Evolutionary conservation across 2,797 vertebrate genomes (phyloP).

Genomic region (Smutsia temminckii): DNA sequence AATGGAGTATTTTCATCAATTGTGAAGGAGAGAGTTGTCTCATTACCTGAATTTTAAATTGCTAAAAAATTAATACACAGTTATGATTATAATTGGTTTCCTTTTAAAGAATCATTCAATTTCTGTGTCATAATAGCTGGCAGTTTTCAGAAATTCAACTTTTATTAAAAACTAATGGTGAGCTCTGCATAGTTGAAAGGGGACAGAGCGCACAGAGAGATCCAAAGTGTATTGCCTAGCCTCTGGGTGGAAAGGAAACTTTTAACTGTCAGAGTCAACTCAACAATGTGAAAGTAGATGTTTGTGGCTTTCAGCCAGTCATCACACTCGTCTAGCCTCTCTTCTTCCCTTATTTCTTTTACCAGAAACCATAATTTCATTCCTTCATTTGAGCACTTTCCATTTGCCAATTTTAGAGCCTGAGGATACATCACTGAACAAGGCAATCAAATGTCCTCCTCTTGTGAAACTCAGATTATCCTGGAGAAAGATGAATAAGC

Average conservation of each 20-base stretch:
- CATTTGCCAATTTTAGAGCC: neutral
- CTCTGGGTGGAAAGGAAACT: neutral
- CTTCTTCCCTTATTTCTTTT: neutral
- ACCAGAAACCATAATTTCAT: neutral
- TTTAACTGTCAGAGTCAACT: neutral
- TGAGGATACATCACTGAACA: neutral
- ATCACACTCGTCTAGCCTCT: neutral
- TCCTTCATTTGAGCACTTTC: neutral
- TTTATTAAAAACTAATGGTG: conserved; percentile 18
- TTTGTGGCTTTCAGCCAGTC: neutral
- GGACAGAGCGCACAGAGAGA: neutral
- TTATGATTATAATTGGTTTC: conserved; percentile 47
- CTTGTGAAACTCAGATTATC: neutral
- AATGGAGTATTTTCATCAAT: neutral
- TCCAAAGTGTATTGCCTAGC: neutral
- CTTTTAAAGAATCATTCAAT: neutral
- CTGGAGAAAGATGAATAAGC: neutral
- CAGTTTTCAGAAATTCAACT: neutral
- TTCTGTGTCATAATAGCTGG: neutral
- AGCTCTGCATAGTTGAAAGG: neutral
- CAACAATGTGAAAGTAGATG: neutral
- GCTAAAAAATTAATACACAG: neutral
- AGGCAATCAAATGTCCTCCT: neutral
- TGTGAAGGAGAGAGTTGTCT: neutral
- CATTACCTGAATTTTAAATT: neutral